Percentiles rank a stretch among this genome's conserved stretches.
Conservation (phyloP, 2,113 vertebrate species). For the Menidia beryllina region DNA sequence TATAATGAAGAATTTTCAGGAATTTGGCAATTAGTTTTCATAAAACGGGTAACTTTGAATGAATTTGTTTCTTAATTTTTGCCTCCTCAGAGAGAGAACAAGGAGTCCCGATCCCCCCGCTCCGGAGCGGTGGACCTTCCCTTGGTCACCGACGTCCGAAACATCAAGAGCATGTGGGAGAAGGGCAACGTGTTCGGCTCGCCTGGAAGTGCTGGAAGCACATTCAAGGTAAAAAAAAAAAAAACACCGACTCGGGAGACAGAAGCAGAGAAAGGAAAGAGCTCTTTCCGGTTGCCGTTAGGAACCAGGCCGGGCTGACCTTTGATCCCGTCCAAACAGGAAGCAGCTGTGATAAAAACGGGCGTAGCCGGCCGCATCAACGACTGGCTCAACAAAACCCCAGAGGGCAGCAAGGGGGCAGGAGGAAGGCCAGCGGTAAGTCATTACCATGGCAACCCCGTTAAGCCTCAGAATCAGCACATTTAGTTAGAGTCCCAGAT, state of each 20-base stretch:
- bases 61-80: too few relatives aligned
- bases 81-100: constrained; percentile 84
- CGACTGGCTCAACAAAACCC: constrained; percentile 98
- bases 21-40: too few relatives aligned
- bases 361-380: constrained; percentile 98
- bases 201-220: constrained; percentile 80
- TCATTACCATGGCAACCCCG: constrained; percentile 32
- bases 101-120: constrained; percentile 84
- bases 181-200: constrained; percentile 91
- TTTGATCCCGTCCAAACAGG: constrained; percentile 83
- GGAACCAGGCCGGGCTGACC: constrained; percentile 52
- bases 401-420: constrained; percentile 88
- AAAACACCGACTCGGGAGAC: background rate
- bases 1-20: too few relatives aligned
- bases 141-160: constrained; percentile 91
- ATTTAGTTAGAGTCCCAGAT: background rate
- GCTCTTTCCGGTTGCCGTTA: constrained; percentile 23
- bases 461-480: background rate
- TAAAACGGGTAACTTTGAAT: too few relatives aligned
- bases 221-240: constrained; percentile 87
- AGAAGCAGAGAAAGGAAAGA: constrained; percentile 37
- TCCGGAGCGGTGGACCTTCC: constrained; percentile 89
- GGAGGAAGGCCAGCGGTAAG: constrained; percentile 93
- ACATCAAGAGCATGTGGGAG: constrained; percentile 99
- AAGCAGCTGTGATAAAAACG: constrained; percentile 95